phyloP scores from a whole-genome alignment of 2,797 vertebrate species.

The Pantherophis vulpinus region DNA sequence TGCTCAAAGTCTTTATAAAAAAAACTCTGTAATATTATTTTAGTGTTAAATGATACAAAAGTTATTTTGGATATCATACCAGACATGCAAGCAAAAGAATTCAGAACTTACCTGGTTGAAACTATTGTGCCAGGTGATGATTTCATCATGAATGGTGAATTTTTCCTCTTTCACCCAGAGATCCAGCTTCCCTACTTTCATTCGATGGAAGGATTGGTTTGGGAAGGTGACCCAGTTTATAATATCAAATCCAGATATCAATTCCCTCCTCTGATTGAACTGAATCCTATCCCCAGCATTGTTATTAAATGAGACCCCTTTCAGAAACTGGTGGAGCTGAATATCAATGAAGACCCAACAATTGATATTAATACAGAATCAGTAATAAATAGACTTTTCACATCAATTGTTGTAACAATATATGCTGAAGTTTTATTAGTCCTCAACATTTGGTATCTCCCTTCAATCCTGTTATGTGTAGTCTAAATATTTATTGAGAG shows the following conservation, averaged over 20 bases:
- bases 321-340: background rate
- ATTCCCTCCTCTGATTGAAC: background rate
- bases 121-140: background rate
- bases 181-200: background rate
- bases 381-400: background rate
- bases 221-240: background rate
- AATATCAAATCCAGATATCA: background rate
- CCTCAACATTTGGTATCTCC: background rate
- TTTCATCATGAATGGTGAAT: background rate
- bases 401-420: background rate
- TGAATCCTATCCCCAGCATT: background rate
- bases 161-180: background rate
- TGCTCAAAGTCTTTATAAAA: background rate
- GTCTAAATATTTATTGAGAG: background rate
- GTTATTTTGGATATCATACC: background rate
- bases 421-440: background rate
- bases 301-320: background rate
- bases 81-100: background rate
- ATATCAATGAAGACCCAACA: background rate
- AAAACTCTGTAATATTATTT: background rate
- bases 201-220: background rate
- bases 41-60: background rate
- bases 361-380: background rate
- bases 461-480: background rate
- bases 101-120: background rate